These are phyloP conservation scores for Ciconia maguari DNA, from an alignment of 2,113 vertebrate genomes.

Conservation along the genomic window DNA sequence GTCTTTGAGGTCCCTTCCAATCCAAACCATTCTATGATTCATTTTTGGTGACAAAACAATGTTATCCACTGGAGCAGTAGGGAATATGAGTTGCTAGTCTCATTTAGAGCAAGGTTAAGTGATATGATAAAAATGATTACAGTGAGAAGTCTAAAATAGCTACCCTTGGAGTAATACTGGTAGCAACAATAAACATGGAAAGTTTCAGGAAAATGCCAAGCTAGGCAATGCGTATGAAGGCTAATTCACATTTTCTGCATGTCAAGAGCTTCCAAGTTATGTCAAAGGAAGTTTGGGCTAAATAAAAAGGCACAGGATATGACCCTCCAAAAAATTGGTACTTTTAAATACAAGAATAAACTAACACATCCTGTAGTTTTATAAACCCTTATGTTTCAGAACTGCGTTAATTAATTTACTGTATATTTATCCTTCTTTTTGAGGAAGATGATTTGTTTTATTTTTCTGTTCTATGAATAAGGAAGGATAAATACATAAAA, in stretches of 20 bases:
- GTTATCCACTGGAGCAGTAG: not conserved
- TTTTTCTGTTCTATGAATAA: not conserved
- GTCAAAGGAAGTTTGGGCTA: constrained; percentile 12
- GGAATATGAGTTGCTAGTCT: not conserved
- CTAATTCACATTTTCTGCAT: not conserved
- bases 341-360: constrained; percentile 15
- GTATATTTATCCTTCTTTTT: not conserved
- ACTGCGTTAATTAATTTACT: not conserved
- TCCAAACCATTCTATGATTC: too few species aligned
- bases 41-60: not conserved
- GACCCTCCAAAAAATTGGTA: not conserved
- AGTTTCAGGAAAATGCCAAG: not conserved
- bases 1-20: too few species aligned
- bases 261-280: not conserved
- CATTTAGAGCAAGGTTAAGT: not conserved
- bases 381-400: not conserved
- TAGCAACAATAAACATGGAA: not conserved
- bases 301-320: constrained; percentile 26
- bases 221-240: not conserved
- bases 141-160: not conserved
- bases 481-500: not conserved
- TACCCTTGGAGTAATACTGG: not conserved
- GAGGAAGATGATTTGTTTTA: not conserved
- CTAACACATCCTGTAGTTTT: not conserved
- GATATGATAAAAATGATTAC: not conserved